Percentiles rank a stretch among this genome's conserved stretches.
Conservation (phyloP, 2,888 invertebrate genomes). For the Aspidiotus rigidus region DNA sequence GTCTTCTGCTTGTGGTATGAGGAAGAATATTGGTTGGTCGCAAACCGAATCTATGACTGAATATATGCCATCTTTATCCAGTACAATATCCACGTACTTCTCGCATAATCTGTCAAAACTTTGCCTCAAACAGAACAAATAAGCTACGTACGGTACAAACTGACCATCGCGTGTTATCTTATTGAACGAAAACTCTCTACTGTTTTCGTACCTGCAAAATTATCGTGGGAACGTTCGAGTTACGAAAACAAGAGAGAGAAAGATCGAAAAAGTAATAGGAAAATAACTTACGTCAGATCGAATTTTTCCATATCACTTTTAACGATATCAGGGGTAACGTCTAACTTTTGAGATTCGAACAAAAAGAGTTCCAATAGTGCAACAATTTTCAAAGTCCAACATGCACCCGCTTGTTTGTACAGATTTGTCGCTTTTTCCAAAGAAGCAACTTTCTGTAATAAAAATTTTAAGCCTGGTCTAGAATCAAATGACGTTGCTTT, state of each 20-base stretch:
- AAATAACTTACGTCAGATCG: slow-evolving; percentile 20
- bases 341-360: slow-evolving; percentile 50
- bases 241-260: background rate
- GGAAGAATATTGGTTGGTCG: slow-evolving; percentile 51
- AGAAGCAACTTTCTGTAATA: slow-evolving; percentile 85
- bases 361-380: slow-evolving; percentile 76
- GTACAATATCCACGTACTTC: slow-evolving; percentile 47
- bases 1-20: slow-evolving; percentile 50
- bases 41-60: slow-evolving; percentile 45
- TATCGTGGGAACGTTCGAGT: background rate
- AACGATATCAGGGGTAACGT: slow-evolving; percentile 41
- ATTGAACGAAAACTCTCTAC: slow-evolving; percentile 23
- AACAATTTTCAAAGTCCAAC: slow-evolving; percentile 81
- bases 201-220: slow-evolving; percentile 23
- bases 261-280: background rate
- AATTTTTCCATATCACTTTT: slow-evolving; percentile 39
- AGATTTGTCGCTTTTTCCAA: slow-evolving; percentile 77
- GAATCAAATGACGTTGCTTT: slow-evolving; percentile 79
- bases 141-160: slow-evolving; percentile 27
- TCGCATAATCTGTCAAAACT: slow-evolving; percentile 47
- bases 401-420: slow-evolving; percentile 85
- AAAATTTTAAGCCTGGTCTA: slow-evolving; percentile 83
- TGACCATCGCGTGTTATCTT: slow-evolving; percentile 11
- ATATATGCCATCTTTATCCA: slow-evolving; percentile 46
- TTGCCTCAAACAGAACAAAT: slow-evolving; percentile 41